These are phyloP conservation scores for Gallinago nigripennis DNA, from an alignment of 2,797 vertebrate genomes.

Conservation along the genomic window DNA sequence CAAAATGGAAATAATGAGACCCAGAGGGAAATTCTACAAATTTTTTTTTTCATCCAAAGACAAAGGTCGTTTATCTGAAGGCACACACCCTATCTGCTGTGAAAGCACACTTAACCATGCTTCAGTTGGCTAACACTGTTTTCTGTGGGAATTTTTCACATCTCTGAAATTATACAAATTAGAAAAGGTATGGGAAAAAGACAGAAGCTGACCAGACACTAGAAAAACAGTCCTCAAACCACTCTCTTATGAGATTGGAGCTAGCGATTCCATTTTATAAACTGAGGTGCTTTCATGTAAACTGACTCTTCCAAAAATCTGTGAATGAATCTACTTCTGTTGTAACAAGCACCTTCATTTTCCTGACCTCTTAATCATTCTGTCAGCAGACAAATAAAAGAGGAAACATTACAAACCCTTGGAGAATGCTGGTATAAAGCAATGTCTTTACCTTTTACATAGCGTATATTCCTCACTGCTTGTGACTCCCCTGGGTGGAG, in stretches of 20 bases:
- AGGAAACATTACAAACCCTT: not conserved
- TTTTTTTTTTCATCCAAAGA: not conserved
- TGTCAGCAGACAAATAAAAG: constrained; percentile 3
- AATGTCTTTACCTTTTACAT: constrained; percentile 90
- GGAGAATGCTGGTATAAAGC: not conserved
- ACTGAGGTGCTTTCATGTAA: not conserved
- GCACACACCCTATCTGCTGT: not conserved
- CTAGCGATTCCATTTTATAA: not conserved
- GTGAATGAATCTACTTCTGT: not conserved
- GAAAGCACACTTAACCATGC: not conserved
- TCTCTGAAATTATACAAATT: not conserved
- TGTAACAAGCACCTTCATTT: not conserved
- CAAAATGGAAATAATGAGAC: not conserved
- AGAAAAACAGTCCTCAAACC: not conserved
- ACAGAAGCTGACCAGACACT: not conserved
- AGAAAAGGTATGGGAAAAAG: not conserved
- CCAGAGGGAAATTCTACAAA: not conserved
- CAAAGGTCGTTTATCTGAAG: not conserved
- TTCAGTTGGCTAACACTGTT: not conserved
- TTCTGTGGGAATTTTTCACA: not conserved
- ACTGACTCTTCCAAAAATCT: not conserved
- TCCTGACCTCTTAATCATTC: not conserved
- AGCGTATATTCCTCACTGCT: constrained; percentile 98
- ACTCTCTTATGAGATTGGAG: not conserved
- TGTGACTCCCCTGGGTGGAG: constrained; percentile 95